phyloP scores from a whole-genome alignment of 2,888 invertebrate genomes.

The Abscondita cerata region DNA sequence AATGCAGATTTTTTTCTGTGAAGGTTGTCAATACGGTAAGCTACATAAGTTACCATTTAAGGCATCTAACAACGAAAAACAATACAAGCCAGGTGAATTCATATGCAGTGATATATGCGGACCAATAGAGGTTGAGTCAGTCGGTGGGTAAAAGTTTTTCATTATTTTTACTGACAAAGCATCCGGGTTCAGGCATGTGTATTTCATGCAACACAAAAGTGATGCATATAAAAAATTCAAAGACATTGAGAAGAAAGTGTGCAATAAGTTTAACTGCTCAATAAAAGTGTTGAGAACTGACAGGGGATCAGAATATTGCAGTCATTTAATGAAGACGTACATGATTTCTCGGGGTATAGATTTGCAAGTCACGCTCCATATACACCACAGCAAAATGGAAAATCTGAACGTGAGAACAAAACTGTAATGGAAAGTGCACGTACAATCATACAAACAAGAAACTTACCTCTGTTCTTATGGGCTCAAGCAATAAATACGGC shows the following conservation, averaged over 20 bases:
- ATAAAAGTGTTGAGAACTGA: slow-evolving; percentile 28
- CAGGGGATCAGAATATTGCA: slow-evolving; percentile 25
- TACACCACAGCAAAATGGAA: slow-evolving; percentile 5
- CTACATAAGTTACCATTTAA: slow-evolving; percentile 30
- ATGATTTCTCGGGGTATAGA: slow-evolving; percentile 38
- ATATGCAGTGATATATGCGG: slow-evolving; percentile 34
- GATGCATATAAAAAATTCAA: slow-evolving; percentile 25
- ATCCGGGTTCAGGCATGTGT: slow-evolving; percentile 27
- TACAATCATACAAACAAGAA: slow-evolving; percentile 26
- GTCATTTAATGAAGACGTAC: slow-evolving; percentile 24
- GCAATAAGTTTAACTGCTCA: slow-evolving; percentile 15
- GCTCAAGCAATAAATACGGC: slow-evolving; percentile 52
- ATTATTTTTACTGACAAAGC: slow-evolving; percentile 35
- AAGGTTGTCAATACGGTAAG: slow-evolving; percentile 37
- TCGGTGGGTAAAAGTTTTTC: slow-evolving; percentile 32
- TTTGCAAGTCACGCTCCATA: slow-evolving; percentile 33
- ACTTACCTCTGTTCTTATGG: slow-evolving; percentile 48
- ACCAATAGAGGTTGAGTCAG: slow-evolving; percentile 26
- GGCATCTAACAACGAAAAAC: too few species aligned
- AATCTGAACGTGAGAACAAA: slow-evolving; percentile 4
- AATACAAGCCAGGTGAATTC: slow-evolving; percentile 32
- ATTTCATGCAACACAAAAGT: slow-evolving; percentile 34
- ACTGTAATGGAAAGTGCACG: slow-evolving; percentile 4
- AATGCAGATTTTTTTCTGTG: slow-evolving; percentile 39
- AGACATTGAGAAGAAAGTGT: neutral